These are phyloP conservation scores for Carterocephalus palaemon DNA, from an alignment of 2,888 invertebrate species.

Conservation along the genomic window DNA sequence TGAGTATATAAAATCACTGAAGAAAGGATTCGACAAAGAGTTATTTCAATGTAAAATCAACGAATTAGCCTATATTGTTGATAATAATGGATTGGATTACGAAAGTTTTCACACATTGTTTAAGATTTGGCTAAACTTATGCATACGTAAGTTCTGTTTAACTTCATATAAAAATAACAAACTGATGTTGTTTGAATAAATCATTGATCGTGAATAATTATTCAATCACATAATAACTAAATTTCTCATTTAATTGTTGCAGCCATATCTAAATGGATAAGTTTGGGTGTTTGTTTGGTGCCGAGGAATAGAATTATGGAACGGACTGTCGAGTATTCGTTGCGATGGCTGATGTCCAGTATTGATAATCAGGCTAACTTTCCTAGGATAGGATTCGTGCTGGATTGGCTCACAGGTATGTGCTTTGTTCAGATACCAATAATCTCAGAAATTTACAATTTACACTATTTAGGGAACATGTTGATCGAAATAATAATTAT, in stretches of 20 bases:
- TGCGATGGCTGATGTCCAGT: constrained; percentile 65
- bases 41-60: constrained; percentile 64
- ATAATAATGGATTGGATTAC: constrained; percentile 53
- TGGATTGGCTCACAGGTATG: constrained; percentile 70
- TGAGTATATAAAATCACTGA: constrained; percentile 61
- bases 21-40: constrained; percentile 68
- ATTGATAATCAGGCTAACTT: constrained; percentile 47
- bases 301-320: constrained; percentile 56
- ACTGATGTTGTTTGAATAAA: too few relatives aligned
- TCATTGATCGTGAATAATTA: too few relatives aligned
- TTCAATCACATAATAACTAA: too few relatives aligned
- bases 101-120: constrained; percentile 66
- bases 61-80: constrained; percentile 55
- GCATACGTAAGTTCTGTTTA: constrained; percentile 58
- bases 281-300: constrained; percentile 60
- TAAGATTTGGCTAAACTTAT: constrained; percentile 70
- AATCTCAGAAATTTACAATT: too few relatives aligned
- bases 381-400: constrained; percentile 56
- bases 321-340: constrained; percentile 56
- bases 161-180: background rate
- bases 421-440: too few relatives aligned
- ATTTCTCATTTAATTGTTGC: constrained; percentile 28
- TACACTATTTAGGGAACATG: too few relatives aligned
- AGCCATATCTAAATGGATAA: constrained; percentile 69
- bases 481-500: too few relatives aligned